These are phyloP conservation scores for Glyphotaelius pellucidus DNA, from an alignment of 2,888 invertebrate genomes.

Conservation along the genomic window DNA sequence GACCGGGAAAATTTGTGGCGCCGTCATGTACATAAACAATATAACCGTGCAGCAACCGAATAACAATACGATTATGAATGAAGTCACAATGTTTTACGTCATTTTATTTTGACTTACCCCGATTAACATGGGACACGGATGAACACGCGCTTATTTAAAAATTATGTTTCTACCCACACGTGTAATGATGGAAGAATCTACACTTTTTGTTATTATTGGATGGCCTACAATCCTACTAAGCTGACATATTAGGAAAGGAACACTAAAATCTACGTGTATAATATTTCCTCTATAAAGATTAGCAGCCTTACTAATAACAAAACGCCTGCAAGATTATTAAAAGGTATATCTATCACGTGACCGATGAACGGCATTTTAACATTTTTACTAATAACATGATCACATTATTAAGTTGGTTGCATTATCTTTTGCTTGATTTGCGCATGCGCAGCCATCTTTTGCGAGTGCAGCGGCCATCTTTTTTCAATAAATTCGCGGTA, in stretches of 20 bases:
- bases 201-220: neutral
- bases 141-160: neutral
- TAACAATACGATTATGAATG: neutral
- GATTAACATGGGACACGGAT: neutral
- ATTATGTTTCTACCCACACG: neutral
- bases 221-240: neutral
- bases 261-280: too few species aligned
- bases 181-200: neutral
- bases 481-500: too few species aligned
- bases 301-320: too few species aligned
- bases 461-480: too few species aligned
- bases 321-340: too few species aligned
- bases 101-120: neutral
- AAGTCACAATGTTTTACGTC: neutral
- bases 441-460: too few species aligned
- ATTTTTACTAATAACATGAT: too few species aligned
- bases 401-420: too few species aligned
- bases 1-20: neutral
- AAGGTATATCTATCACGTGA: too few species aligned
- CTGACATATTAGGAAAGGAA: neutral
- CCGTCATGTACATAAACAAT: neutral
- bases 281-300: too few species aligned
- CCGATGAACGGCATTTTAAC: too few species aligned
- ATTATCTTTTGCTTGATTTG: too few species aligned
- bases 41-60: neutral